Percentiles rank a stretch among this genome's conserved stretches.
These are phyloP conservation scores for Drosophila arizonae DNA, from an alignment of 1,140 invertebrate genomes.

Conservation along the genomic window DNA sequence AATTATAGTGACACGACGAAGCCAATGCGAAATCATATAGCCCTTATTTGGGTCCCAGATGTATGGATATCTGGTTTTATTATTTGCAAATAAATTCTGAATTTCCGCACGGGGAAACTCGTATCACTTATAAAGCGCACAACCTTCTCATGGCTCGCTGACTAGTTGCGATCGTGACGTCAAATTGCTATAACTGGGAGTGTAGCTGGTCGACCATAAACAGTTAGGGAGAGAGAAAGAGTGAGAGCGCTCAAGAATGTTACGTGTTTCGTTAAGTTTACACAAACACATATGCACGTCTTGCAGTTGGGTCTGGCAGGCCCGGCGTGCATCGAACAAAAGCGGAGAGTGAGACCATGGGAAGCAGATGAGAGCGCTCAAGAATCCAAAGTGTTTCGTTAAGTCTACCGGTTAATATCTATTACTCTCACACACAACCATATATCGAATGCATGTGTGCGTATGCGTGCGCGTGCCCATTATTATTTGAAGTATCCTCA, in stretches of 20 bases:
- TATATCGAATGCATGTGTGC: neutral
- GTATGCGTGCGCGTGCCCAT: conserved; percentile 7
- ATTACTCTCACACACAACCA: neutral
- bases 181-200: neutral
- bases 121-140: neutral
- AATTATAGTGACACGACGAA: conserved; percentile 20
- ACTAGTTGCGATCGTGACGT: neutral
- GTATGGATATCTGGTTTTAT: conserved; percentile 22
- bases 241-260: neutral
- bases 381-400: conserved; percentile 11
- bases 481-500: conserved; percentile 15
- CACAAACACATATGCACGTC: neutral
- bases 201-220: neutral
- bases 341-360: conserved; percentile 2
- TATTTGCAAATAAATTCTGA: neutral
- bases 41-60: conserved; percentile 23
- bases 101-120: neutral
- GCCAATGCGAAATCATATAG: conserved; percentile 21
- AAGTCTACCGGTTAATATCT: conserved; percentile 11
- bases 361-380: neutral
- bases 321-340: neutral
- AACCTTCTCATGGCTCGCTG: conserved; percentile 3
- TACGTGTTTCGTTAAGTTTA: conserved; percentile 12
- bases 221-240: conserved; percentile 6
- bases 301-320: neutral